Evolutionary conservation across 2,113 vertebrate species (phyloP), one percentile per base, ranked within the genome.

Genomic region (Electrona antarctica): DNA sequence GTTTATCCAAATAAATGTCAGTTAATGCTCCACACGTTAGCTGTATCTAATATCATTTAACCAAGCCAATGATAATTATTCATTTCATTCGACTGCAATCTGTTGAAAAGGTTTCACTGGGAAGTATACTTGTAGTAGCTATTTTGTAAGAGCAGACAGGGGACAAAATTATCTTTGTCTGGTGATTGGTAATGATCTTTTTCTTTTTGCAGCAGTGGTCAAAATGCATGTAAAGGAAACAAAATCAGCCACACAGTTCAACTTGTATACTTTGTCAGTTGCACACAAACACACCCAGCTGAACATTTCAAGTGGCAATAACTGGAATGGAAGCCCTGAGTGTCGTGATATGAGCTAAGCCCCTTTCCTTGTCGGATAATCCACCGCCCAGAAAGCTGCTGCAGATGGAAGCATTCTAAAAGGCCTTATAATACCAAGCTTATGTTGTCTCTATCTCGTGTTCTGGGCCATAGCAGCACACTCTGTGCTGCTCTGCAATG

Each of bases 401-500:
- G 88, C 90, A 89, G 90, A 92, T 90, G 89, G 91, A 92, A 86
- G 88, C 90, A 73, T 89, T 87, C 81, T 88, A 85, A 92, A 92
- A 92, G 63, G 84, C 69, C 88, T 91, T 79, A 88, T 93, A 93
- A 93, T 88, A 85, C 90, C 73, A 69, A 88, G 90, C 91, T 94
- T 92, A 93, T 89, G 91, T 91, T 91, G 92, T 92, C 89, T 88
- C 83, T 88, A 89, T 89, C 85, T 90, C 84, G 74, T 92, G 84
- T 87, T 91, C 74, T 61, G 81, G 21, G 29, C 76, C 78, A 89
- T 76, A 50, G 80, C 66, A 63, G 84, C 75, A 78, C 80, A 80
- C 69, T 75, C 70, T 69, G 61, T 74, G 64, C 79, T 4, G 52
- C 82, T 79, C 83, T 76, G 69, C 82, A 74, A 52, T 79, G 81